Evolutionary conservation across 2,888 invertebrate genomes (phyloP), one percentile per base, ranked within the genome.

Genomic region (Eudasyphora cyanicolor): DNA sequence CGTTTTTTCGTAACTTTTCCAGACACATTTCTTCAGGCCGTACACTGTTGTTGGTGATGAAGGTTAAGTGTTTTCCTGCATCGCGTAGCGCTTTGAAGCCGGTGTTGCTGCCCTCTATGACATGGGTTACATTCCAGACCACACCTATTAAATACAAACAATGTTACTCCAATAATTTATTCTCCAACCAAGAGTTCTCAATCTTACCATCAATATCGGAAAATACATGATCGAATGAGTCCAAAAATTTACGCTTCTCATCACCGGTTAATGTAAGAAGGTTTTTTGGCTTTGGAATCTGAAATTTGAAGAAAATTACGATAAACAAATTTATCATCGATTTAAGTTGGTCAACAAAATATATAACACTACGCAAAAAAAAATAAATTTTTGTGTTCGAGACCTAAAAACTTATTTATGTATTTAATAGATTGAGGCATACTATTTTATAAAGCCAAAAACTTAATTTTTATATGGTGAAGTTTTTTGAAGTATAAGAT

Each of bases 131-230:
- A 54, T 86, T 86, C 92, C 92, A 93, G 10, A 93, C 70, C 0
- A 94, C 94, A 71, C 94, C 93, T 93, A 64, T 24, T 21, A n/a
- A n/a, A n/a, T n/a, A n/a, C n/a, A n/a, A n/a, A n/a, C n/a, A n/a
- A n/a, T n/a, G n/a, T n/a, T n/a, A n/a, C n/a, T n/a, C n/a, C n/a
- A n/a, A n/a, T n/a, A n/a, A n/a, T n/a, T n/a, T n/a, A n/a, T n/a
- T n/a, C n/a, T n/a, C n/a, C n/a, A n/a, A n/a, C n/a, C n/a, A n/a
- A n/a, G n/a, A n/a, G n/a, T n/a, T n/a, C n/a, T n/a, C n/a, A n/a
- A n/a, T n/a, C 89, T 89, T 90, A 93, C 94, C 94, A 90, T 94
- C 94, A 87, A 94, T 94, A 87, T 94, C 94, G 21, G 94, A 93
- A 77, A 94, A 89, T 57, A 94, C 93, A 70, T 91, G 92, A 86